Evolutionary conservation across 2,113 vertebrate species (phyloP).

Genomic region (Herpetotheres cachinnans): DNA sequence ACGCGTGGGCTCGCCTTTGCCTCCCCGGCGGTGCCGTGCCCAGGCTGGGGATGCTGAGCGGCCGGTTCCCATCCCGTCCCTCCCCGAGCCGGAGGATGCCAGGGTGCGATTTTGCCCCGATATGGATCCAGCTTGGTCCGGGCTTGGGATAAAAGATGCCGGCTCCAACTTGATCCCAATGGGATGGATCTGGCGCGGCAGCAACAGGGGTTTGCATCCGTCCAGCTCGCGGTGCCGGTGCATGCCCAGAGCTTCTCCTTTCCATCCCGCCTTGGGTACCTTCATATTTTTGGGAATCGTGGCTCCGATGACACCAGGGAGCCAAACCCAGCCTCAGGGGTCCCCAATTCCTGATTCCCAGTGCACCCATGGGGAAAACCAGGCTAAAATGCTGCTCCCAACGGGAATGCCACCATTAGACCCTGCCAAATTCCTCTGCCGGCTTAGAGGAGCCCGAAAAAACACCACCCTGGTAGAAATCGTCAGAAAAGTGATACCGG

Average conservation of each 20-base stretch:
- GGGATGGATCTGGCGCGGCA: rapidly evolving
- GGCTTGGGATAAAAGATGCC: not conserved
- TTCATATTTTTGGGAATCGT: not conserved
- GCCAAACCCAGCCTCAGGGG: not conserved
- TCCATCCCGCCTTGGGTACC: not conserved
- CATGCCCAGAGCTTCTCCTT: not conserved
- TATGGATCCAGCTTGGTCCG: not conserved
- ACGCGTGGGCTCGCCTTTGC: not conserved
- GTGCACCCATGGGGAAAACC: not conserved
- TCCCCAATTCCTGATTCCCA: not conserved
- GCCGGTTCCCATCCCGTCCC: not conserved
- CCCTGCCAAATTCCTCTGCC: not conserved
- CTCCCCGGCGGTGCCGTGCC: rapidly evolving
- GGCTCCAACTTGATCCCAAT: rapidly evolving
- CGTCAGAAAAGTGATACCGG: not conserved
- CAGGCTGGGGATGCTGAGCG: not conserved
- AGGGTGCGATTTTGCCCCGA: not conserved
- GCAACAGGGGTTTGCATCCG: not conserved
- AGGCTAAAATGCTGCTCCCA: not conserved
- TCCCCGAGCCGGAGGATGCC: not conserved
- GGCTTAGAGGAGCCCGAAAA: not conserved
- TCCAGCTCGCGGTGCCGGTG: rapidly evolving
- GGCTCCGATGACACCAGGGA: not conserved
- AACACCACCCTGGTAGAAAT: not conserved
- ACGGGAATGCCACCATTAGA: not conserved